These are phyloP conservation scores for Pheucticus melanocephalus DNA, from an alignment of 2,113 vertebrate species.

Conservation along the genomic window DNA sequence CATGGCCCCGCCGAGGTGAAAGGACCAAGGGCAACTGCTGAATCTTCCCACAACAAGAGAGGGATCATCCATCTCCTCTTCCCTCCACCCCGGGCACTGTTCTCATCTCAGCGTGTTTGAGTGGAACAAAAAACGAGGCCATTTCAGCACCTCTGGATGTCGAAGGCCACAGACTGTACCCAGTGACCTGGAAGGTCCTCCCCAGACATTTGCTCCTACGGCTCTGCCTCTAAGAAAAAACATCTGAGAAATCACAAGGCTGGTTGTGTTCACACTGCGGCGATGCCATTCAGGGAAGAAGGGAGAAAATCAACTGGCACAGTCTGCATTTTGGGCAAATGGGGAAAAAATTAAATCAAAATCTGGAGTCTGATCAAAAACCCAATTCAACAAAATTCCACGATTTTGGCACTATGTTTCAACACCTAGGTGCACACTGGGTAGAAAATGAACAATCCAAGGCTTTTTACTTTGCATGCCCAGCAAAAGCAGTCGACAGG, in stretches of 20 bases:
- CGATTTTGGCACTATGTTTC: background rate
- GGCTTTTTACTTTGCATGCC: background rate
- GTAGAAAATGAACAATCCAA: background rate
- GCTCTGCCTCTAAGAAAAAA: background rate
- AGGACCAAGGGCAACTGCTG: slow-evolving; percentile 51
- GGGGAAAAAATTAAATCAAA: background rate
- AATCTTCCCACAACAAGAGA: slow-evolving; percentile 46
- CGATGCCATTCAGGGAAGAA: background rate
- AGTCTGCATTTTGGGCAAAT: background rate
- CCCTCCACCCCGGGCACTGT: background rate
- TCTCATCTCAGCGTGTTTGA: background rate
- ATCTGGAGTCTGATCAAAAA: background rate
- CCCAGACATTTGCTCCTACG: rapidly evolving
- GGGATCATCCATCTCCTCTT: slow-evolving; percentile 47
- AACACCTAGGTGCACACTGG: background rate
- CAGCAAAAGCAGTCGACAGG: background rate
- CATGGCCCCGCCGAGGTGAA: background rate
- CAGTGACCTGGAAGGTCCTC: background rate
- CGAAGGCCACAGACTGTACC: background rate
- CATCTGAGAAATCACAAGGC: background rate
- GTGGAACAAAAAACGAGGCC: background rate
- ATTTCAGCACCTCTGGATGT: background rate
- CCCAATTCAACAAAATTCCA: background rate
- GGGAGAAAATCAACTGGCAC: background rate
- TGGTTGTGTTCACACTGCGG: background rate